Evolutionary conservation across 1,140 invertebrate genomes (phyloP).

Genomic region (Macrotrachela quadricornifera): DNA sequence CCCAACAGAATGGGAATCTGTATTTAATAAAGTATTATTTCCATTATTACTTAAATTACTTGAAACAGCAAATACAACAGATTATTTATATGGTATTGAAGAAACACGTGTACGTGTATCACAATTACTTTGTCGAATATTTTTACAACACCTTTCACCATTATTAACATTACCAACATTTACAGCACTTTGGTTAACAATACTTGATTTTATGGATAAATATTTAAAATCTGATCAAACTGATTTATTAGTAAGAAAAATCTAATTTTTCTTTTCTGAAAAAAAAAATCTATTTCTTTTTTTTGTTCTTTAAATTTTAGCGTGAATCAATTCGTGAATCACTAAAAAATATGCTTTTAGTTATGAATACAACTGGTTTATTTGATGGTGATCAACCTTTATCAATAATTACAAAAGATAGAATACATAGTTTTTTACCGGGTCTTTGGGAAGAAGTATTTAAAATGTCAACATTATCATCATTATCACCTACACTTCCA

Average conservation of each 20-base stretch:
- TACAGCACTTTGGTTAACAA: constrained; percentile 67
- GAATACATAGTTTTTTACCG: constrained; percentile 4
- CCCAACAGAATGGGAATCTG: constrained; percentile 73
- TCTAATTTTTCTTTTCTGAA: too few relatives aligned
- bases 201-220: constrained; percentile 60
- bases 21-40: constrained; percentile 67
- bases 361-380: constrained; percentile 79
- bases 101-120: constrained; percentile 54
- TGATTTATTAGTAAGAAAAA: constrained; percentile 42
- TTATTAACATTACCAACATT: constrained; percentile 58
- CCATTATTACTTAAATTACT: constrained; percentile 62
- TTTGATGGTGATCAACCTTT: constrained; percentile 17
- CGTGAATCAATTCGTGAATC: constrained; percentile 83
- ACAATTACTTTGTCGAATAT: constrained; percentile 75
- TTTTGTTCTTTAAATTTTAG: background rate
- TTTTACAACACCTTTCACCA: constrained; percentile 73
- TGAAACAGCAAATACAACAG: constrained; percentile 34
- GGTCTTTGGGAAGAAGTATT: background rate
- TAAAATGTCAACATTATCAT: too few relatives aligned
- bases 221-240: constrained; percentile 64
- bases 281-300: too few relatives aligned
- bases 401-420: background rate
- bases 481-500: too few relatives aligned
- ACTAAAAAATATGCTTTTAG: constrained; percentile 87
- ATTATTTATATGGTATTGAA: constrained; percentile 35